Evolutionary conservation across 2,888 invertebrate genomes (phyloP).

Genomic region (Brachypterus glaber): DNA sequence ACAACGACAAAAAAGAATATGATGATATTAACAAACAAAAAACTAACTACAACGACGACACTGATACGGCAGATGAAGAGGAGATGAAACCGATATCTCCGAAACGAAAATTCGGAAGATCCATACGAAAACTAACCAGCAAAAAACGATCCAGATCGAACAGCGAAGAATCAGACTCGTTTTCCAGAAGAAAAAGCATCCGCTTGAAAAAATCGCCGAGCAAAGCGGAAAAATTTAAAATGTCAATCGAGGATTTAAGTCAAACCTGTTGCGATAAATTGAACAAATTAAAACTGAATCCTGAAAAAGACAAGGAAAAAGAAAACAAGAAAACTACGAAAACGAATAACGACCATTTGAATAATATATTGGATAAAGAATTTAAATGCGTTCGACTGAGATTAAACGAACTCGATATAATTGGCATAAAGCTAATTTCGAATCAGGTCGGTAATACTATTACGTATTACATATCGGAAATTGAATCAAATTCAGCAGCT

Average conservation of each 20-base stretch:
- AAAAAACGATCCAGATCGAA: conserved; percentile 25
- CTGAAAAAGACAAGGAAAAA: conserved; percentile 6
- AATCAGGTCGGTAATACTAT: conserved; percentile 22
- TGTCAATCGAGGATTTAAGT: conserved; percentile 25
- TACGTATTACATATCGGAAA: conserved; percentile 42
- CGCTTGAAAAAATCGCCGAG: conserved; percentile 19
- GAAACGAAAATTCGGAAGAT: conserved; percentile 17
- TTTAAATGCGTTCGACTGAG: conserved; percentile 32
- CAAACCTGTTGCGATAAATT: conserved; percentile 27
- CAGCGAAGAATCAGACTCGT: conserved; percentile 17
- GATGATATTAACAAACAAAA: conserved; percentile 4
- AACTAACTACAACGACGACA: conserved; percentile 24
- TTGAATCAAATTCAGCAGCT: conserved; percentile 43
- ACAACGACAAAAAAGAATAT: conserved; percentile 12
- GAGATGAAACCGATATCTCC: conserved; percentile 13
- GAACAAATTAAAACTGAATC: conserved; percentile 22
- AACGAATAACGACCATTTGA: too few relatives aligned
- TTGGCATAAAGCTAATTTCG: conserved; percentile 30
- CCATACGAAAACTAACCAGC: neutral
- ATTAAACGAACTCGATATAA: conserved; percentile 22
- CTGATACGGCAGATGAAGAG: conserved; percentile 32
- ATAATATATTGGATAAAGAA: conserved; percentile 29
- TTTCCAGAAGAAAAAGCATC: conserved; percentile 19
- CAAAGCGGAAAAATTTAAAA: conserved; percentile 18
- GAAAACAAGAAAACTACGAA: too few relatives aligned